These are phyloP conservation scores for Cepphus grylle DNA, from an alignment of 2,113 vertebrate genomes.

Conservation along the genomic window DNA sequence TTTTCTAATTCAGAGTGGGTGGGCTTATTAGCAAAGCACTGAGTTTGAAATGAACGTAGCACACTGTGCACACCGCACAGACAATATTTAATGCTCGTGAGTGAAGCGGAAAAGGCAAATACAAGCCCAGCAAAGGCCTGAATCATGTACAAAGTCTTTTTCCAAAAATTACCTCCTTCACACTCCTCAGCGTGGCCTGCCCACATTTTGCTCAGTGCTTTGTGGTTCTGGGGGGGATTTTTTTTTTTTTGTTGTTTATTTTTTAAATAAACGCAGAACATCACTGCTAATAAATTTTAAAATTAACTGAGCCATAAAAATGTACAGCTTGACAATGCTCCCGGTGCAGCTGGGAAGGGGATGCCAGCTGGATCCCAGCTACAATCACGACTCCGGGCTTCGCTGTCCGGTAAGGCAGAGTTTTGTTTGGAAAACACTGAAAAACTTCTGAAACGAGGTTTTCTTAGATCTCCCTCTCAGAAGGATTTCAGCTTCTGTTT, in stretches of 20 bases:
- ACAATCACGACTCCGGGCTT: rapidly evolving
- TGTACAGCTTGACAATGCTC: not conserved
- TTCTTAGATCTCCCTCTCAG: not conserved
- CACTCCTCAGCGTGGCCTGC: rapidly evolving
- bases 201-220: not conserved
- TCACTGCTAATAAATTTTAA: not conserved
- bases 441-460: not conserved
- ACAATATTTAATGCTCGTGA: not conserved
- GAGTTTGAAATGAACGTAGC: not conserved
- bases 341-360: not conserved
- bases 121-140: not conserved
- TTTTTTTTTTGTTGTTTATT: not conserved
- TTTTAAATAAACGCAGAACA: not conserved
- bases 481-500: not conserved
- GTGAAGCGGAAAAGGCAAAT: not conserved
- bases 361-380: not conserved
- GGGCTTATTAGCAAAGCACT: not conserved
- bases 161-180: not conserved
- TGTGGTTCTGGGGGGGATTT: rapidly evolving
- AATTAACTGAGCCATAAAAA: not conserved
- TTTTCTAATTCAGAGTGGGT: too few relatives aligned
- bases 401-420: not conserved
- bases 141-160: rapidly evolving
- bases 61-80: too few relatives aligned
- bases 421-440: not conserved